phyloP scores from a whole-genome alignment of 2,113 vertebrate species.

The Bothrops jararaca region DNA sequence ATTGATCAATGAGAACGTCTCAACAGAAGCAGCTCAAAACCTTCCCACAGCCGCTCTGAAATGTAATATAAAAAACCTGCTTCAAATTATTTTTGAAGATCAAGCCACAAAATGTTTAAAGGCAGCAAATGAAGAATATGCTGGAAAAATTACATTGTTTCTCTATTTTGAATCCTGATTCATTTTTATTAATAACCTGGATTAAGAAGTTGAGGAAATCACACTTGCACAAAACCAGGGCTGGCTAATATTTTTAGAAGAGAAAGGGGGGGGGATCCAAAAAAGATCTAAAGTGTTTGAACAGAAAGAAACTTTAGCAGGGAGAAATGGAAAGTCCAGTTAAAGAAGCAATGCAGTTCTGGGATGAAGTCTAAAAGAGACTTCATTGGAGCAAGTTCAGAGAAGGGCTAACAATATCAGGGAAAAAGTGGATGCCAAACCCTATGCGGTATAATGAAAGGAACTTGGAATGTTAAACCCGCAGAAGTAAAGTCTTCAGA shows the following conservation, averaged over 20 bases:
- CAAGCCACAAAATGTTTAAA: not conserved
- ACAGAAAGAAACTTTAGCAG: not conserved
- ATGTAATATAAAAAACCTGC: no score
- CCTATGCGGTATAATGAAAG: not conserved
- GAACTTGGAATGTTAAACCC: not conserved
- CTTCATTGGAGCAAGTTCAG: not conserved
- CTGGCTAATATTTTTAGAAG: not conserved
- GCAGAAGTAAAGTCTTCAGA: not conserved
- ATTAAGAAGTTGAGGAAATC: not conserved
- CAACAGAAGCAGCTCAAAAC: no score
- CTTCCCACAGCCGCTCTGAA: no score
- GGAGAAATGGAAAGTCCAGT: not conserved
- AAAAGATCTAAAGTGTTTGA: not conserved
- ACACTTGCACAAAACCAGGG: not conserved
- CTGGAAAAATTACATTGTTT: not conserved
- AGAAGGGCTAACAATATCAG: not conserved
- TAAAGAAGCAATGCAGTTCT: not conserved
- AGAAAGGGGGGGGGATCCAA: not conserved
- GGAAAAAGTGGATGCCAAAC: not conserved
- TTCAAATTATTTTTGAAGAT: not conserved
- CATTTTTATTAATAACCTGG: not conserved
- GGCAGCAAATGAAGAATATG: not conserved
- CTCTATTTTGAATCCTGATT: not conserved
- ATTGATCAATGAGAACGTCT: no score
- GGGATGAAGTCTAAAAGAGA: not conserved